Percentiles rank a stretch among this genome's conserved stretches.
phyloP scores from a whole-genome alignment of 1,140 invertebrate genomes.

The Drosophila suzukii region DNA sequence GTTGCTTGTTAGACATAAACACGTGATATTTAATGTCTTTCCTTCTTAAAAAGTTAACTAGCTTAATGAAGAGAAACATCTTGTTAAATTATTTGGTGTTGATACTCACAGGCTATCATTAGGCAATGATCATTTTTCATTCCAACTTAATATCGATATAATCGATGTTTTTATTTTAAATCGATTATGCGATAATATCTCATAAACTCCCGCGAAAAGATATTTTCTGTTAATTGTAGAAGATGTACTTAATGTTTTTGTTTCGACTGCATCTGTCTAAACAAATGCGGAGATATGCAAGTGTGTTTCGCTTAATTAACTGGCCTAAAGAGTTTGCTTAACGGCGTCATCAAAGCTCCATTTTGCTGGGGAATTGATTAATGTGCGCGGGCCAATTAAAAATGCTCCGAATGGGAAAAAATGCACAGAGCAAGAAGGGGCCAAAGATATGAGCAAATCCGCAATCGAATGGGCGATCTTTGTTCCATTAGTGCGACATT shows the following conservation, averaged over 20 bases:
- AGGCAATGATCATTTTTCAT: too few species aligned
- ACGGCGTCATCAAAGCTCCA: slow-evolving; percentile 54
- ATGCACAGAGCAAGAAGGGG: not conserved
- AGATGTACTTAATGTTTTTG: not conserved
- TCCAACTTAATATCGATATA: not conserved
- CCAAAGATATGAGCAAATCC: not conserved
- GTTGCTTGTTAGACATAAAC: not conserved
- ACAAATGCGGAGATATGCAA: slow-evolving; percentile 11
- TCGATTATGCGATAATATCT: not conserved
- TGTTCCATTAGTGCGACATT: slow-evolving; percentile 52
- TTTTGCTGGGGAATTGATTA: slow-evolving; percentile 50
- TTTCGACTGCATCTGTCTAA: slow-evolving; percentile 22
- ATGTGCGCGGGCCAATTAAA: slow-evolving; percentile 51
- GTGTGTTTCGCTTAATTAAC: slow-evolving; percentile 43
- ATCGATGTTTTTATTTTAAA: not conserved
- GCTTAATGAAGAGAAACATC: too few species aligned
- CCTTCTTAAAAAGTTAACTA: too few species aligned
- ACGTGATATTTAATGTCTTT: too few species aligned
- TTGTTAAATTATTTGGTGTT: too few species aligned
- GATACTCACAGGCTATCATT: not conserved
- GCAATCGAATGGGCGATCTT: slow-evolving; percentile 20
- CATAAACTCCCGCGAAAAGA: not conserved
- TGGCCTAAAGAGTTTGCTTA: slow-evolving; percentile 24
- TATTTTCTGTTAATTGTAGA: not conserved
- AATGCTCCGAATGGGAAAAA: slow-evolving; percentile 10